phyloP scores from a whole-genome alignment of 2,888 invertebrate species.

The Tenthredo amoena region DNA sequence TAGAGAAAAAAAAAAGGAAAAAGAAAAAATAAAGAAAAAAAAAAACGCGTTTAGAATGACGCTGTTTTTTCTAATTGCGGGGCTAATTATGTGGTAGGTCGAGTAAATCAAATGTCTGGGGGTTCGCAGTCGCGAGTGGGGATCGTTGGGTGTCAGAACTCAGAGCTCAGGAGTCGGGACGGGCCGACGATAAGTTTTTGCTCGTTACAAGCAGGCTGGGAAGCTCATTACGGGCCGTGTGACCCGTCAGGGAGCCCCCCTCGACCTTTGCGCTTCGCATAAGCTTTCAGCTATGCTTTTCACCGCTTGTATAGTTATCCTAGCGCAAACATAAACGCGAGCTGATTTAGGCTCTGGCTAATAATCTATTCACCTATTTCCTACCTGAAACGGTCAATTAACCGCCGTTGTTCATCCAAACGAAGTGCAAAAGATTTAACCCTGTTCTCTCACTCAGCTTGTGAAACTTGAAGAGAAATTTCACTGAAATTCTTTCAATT shows the following conservation, averaged over 20 bases:
- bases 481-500: neutral
- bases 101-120: conserved; percentile 68
- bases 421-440: neutral
- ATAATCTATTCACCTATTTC: conserved; percentile 12
- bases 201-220: conserved; percentile 74
- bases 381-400: neutral
- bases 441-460: neutral
- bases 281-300: conserved; percentile 47
- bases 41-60: conserved; percentile 23
- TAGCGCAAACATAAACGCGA: neutral
- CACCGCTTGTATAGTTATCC: conserved; percentile 27
- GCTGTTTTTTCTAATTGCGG: conserved; percentile 50
- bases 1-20: neutral
- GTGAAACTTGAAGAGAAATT: neutral
- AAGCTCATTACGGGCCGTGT: conserved; percentile 71
- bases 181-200: conserved; percentile 76
- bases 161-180: conserved; percentile 56
- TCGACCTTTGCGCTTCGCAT: conserved; percentile 52
- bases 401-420: neutral
- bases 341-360: neutral
- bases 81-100: conserved; percentile 71
- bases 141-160: conserved; percentile 40
- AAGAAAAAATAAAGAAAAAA: neutral
- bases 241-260: conserved; percentile 47
- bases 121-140: conserved; percentile 42